Evolutionary conservation across 2,113 vertebrate genomes (phyloP), one percentile per base, ranked within the genome.

Genomic region (Dicrurus megarhynchus): DNA sequence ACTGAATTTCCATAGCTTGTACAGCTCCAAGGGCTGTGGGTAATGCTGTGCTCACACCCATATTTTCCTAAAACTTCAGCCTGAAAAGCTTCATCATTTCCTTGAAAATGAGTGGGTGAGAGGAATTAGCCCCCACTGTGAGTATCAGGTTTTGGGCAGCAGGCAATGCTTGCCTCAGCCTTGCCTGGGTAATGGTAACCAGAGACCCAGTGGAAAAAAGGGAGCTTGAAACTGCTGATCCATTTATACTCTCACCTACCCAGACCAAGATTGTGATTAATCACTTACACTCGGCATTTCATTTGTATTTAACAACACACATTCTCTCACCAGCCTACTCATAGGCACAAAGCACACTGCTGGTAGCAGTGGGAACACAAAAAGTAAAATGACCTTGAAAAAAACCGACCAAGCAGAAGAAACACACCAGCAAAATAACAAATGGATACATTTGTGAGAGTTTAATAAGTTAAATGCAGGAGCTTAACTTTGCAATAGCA

Each of bases 131-230:
- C 84, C 85, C 69, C 76, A 21, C 10, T 71, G 76, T 22, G 84
- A 90, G 76, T 93, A 85, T 80, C 94, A 83, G 39, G 33, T 87
- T 96, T 92, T 96, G 81, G 87, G 81, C 85, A 96, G 95, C 63
- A 80, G 63, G 59, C 41, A 75, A 30, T 18, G 11, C 16, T 63
- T 91, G 81, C 90, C 84, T 97, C 76, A 42, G 39, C 78, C 35
- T 83, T 1, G 69, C 56, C 70, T 89, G 64, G 90, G 39, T 53
- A 26, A 84, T 63, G 70, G 81, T 53, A 96, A 94, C 68, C 63
- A 90, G 89, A 97, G 55, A 67, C n/a, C 37, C 68, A 60, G 75
- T 10, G 21, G 52, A 33, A 76, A 74, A 88, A 89, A 85, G 10
- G 28, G 30, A 69, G 57, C 18, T 59, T 49, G 26, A 39, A 80